Evolutionary conservation across 2,888 invertebrate species (phyloP).

Genomic region (Aphidoletes aphidimyza): DNA sequence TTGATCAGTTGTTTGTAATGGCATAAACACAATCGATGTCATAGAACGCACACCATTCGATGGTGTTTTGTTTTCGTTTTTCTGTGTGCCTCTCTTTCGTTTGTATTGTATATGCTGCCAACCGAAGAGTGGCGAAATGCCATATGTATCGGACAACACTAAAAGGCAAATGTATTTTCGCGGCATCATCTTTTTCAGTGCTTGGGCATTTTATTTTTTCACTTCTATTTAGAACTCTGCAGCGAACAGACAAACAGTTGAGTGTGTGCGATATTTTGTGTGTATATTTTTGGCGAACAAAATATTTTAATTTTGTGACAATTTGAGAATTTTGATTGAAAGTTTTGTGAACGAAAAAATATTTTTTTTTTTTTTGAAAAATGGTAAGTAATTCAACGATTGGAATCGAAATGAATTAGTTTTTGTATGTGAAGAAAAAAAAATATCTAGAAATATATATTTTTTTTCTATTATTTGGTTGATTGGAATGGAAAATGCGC

Average conservation of each 20-base stretch:
- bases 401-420: not conserved
- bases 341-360: not conserved
- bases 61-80: not conserved
- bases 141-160: constrained; percentile 27
- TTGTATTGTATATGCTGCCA: not conserved
- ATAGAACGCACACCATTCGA: too few species aligned
- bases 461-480: not conserved
- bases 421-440: not conserved
- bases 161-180: constrained; percentile 33
- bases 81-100: too few species aligned
- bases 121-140: not conserved
- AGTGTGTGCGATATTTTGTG: not conserved
- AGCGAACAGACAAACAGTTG: constrained; percentile 42
- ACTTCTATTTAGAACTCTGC: constrained; percentile 42
- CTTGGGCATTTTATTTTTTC: constrained; percentile 44
- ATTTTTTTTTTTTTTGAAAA: not conserved
- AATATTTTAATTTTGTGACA: constrained; percentile 14
- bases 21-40: too few species aligned
- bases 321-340: not conserved
- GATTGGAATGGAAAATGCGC: not conserved
- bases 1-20: too few species aligned
- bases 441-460: not conserved
- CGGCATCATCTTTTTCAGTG: constrained; percentile 45
- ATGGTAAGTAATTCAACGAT: not conserved
- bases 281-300: constrained; percentile 14